Conservation (phyloP, 2,888 invertebrate genomes). For the Itoplectis maculator region DNA sequence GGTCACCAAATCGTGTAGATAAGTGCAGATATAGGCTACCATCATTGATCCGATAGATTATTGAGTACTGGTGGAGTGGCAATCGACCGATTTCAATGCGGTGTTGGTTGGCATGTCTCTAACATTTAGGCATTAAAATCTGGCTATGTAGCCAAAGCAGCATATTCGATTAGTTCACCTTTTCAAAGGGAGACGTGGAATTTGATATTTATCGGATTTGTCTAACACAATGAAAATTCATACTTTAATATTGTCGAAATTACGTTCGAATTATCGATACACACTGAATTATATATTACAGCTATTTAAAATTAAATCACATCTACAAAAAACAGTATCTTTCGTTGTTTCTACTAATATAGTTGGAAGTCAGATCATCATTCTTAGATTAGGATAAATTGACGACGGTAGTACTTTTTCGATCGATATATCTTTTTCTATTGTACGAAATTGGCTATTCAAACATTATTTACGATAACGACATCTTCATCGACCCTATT, state of each 20-base stretch:
- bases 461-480: too few relatives aligned
- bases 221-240: not conserved
- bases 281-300: too few relatives aligned
- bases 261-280: too few relatives aligned
- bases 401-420: not conserved
- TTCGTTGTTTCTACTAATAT: too few relatives aligned
- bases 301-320: too few relatives aligned
- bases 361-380: too few relatives aligned
- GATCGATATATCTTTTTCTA: too few relatives aligned
- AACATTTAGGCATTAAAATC: not conserved
- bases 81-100: not conserved
- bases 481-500: too few relatives aligned
- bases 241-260: too few relatives aligned
- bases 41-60: conserved; percentile 16
- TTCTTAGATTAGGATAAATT: not conserved
- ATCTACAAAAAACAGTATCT: too few relatives aligned
- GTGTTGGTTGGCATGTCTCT: not conserved
- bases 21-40: not conserved
- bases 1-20: not conserved
- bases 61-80: not conserved
- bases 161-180: not conserved
- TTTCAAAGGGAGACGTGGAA: not conserved
- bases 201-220: not conserved
- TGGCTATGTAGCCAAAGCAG: not conserved
- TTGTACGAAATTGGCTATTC: too few relatives aligned